phyloP scores from a whole-genome alignment of 37 sponge, comb jelly and placozoan species.

The Tethya wilhelma region DNA sequence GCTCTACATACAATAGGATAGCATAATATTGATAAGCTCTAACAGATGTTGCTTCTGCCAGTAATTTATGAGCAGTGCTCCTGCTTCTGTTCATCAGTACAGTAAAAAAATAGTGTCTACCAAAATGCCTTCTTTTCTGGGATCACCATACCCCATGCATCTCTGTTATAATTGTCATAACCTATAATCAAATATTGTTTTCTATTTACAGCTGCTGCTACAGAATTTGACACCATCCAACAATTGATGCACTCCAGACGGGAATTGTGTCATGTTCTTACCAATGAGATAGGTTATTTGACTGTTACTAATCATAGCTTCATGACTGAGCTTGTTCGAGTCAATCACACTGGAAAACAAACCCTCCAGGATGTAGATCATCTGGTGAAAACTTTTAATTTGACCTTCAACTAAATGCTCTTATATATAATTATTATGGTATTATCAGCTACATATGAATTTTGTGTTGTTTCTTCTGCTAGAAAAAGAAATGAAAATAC shows the following conservation, averaged over 20 bases:
- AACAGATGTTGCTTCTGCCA: too few species aligned
- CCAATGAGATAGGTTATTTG: constrained; percentile 58
- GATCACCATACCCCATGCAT: too few species aligned
- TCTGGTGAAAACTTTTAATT: background rate
- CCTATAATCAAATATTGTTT: background rate
- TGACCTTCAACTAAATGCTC: constrained; percentile 1
- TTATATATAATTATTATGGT: too few species aligned
- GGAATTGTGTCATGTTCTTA: constrained; percentile 44
- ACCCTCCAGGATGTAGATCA: constrained; percentile 34
- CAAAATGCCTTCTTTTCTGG: too few species aligned
- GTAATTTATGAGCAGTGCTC: background rate
- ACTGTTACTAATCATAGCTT: constrained; percentile 37
- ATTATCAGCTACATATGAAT: too few species aligned
- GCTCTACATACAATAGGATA: too few species aligned
- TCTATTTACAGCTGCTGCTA: constrained; percentile 5
- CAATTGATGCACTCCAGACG: constrained; percentile 42
- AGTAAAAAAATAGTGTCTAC: too few species aligned
- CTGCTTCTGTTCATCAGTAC: too few species aligned
- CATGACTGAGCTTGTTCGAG: constrained; percentile 56
- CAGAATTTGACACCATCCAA: constrained; percentile 34
- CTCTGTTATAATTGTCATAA: background rate
- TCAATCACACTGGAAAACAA: constrained; percentile 19
- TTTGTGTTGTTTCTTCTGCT: too few species aligned
- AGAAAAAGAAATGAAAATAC: too few species aligned
- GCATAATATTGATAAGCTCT: background rate